A percentile compares a stretch with the other conserved stretches of the same genome.
phyloP scores from a whole-genome alignment of 2,113 vertebrate species.

The Sakesphorus luctuosus region DNA sequence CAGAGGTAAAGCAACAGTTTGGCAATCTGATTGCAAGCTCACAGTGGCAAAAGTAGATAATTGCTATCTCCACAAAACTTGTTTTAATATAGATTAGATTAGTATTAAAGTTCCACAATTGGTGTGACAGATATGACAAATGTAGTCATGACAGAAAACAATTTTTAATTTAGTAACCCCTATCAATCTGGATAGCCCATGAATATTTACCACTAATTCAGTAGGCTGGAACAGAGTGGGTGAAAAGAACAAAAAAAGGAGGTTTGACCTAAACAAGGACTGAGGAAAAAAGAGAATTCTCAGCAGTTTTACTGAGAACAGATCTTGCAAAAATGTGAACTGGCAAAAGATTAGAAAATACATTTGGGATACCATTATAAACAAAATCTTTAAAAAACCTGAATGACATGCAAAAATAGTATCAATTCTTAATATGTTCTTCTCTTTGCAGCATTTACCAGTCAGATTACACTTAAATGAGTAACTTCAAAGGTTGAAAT shows the following conservation, averaged over 20 bases:
- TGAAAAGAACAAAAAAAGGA: not conserved
- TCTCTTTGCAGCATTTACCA: not conserved
- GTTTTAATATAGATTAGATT: conserved; percentile 66
- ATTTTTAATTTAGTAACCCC: conserved; percentile 77
- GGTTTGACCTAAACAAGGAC: conserved; percentile 51
- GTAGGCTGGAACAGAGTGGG: not conserved
- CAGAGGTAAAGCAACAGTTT: conserved; percentile 38
- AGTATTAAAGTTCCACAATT: conserved; percentile 60
- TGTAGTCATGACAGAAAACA: conserved; percentile 73
- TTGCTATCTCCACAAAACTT: conserved; percentile 69
- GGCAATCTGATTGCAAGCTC: conserved; percentile 26
- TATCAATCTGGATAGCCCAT: conserved; percentile 76
- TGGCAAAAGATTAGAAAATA: not conserved
- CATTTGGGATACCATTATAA: not conserved
- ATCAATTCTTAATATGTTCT: not conserved
- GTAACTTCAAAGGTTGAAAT: conserved; percentile 27
- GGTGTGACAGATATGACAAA: conserved; percentile 72
- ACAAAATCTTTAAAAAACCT: not conserved
- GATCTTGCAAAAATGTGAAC: not conserved
- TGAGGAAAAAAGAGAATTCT: conserved; percentile 16
- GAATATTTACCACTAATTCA: conserved; percentile 75
- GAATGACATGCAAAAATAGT: not conserved
- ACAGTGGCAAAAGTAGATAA: conserved; percentile 64
- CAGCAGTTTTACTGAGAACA: conserved; percentile 6
- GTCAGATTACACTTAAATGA: not conserved